phyloP scores from a whole-genome alignment of 2,888 invertebrate species.

The Magallana nippona region DNA sequence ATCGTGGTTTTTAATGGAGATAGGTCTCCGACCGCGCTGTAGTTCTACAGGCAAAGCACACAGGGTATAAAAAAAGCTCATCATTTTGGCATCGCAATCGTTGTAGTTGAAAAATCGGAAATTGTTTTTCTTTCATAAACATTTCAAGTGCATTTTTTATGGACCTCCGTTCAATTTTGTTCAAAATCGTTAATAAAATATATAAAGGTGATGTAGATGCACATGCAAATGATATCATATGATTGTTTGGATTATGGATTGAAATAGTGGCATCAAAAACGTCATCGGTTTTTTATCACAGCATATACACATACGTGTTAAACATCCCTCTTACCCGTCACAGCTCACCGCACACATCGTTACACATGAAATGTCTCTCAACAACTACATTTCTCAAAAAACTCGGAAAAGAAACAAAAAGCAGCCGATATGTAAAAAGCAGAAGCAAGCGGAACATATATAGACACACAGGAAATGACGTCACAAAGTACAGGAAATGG shows the following conservation, averaged over 20 bases:
- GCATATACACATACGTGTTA: neutral
- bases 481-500: conserved; percentile 20
- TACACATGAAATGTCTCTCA: neutral
- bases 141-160: no score
- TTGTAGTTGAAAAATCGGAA: neutral
- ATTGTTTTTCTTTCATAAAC: neutral
- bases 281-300: no score
- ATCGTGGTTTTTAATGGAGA: conserved; percentile 46
- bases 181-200: no score
- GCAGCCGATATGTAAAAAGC: conserved; percentile 11
- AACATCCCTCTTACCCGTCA: neutral
- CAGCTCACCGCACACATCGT: neutral
- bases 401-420: conserved; percentile 12
- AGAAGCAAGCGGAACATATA: conserved; percentile 13
- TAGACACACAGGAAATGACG: conserved; percentile 32
- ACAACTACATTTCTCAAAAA: neutral
- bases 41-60: conserved; percentile 37
- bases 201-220: no score
- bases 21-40: conserved; percentile 41
- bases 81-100: neutral
- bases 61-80: neutral
- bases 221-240: no score
- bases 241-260: no score
- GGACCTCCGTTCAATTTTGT: no score
- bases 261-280: no score